Evolutionary conservation across 35 echinoderm and acorn worm genomes (phyloP).

Genomic region (Lytechinus pictus): DNA sequence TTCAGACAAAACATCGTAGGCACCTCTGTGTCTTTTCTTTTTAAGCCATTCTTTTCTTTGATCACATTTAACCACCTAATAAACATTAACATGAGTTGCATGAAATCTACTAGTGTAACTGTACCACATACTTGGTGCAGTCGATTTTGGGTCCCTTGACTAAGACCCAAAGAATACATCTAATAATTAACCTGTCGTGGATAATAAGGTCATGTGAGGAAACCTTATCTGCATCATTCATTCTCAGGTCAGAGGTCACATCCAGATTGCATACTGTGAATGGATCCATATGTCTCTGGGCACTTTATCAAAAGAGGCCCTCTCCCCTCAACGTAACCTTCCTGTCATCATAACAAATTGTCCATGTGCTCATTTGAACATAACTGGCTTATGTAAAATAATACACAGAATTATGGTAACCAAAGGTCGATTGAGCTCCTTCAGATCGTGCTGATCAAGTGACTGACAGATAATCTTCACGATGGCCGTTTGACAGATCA

Average conservation of each 20-base stretch:
- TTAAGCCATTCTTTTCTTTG: background rate
- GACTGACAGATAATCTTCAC: background rate
- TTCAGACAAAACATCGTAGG: background rate
- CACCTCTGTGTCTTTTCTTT: background rate
- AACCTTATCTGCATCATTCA: background rate
- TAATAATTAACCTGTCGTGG: background rate
- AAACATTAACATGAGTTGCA: background rate
- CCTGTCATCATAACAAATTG: background rate
- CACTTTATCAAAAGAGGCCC: background rate
- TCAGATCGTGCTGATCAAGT: background rate
- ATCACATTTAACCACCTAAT: background rate
- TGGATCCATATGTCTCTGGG: background rate
- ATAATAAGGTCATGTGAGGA: background rate
- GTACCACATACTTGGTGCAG: background rate
- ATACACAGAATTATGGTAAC: background rate
- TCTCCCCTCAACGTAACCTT: background rate
- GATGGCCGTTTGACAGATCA: background rate
- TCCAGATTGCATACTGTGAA: background rate
- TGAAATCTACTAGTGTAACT: background rate
- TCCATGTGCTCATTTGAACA: background rate
- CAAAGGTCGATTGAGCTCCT: background rate
- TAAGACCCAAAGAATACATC: background rate
- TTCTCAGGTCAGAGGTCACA: background rate
- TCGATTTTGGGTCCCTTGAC: background rate
- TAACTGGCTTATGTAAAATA: background rate